Conservation (phyloP, 2,113 vertebrate genomes). For the Anoplopoma fimbria region DNA sequence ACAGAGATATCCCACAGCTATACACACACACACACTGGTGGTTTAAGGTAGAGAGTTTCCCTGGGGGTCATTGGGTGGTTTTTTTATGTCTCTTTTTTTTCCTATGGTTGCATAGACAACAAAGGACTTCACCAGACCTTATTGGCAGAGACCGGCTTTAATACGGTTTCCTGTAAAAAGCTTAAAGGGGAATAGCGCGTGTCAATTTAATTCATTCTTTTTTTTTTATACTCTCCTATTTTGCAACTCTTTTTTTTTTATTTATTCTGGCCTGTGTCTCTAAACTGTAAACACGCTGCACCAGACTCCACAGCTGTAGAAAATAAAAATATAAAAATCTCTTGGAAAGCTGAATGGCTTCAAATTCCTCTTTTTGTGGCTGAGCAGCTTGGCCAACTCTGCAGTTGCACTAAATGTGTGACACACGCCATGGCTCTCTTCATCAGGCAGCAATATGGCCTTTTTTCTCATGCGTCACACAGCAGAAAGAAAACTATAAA, state of each 20-base stretch:
- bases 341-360: slow-evolving; percentile 9
- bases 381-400: slow-evolving; percentile 5
- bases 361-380: slow-evolving; percentile 29
- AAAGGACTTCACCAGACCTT: background rate
- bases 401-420: slow-evolving; percentile 10
- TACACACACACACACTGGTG: background rate
- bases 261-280: background rate
- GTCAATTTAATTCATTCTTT: slow-evolving; percentile 9
- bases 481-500: background rate
- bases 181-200: background rate
- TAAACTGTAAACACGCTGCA: slow-evolving; percentile 4
- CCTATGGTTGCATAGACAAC: background rate
- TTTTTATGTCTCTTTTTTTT: background rate
- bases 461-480: slow-evolving; percentile 20
- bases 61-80: background rate
- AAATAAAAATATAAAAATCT: slow-evolving; percentile 24
- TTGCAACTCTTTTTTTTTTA: background rate
- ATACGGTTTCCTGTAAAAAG: slow-evolving; percentile 22
- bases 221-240: background rate
- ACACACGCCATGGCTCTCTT: background rate
- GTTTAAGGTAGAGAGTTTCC: background rate
- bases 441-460: background rate
- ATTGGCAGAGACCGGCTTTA: background rate
- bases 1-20: background rate
- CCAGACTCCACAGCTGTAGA: slow-evolving; percentile 34